Base-by-base conservation (phyloP, 1,140 invertebrate species). In the Medauroidea extradentata region DNA sequence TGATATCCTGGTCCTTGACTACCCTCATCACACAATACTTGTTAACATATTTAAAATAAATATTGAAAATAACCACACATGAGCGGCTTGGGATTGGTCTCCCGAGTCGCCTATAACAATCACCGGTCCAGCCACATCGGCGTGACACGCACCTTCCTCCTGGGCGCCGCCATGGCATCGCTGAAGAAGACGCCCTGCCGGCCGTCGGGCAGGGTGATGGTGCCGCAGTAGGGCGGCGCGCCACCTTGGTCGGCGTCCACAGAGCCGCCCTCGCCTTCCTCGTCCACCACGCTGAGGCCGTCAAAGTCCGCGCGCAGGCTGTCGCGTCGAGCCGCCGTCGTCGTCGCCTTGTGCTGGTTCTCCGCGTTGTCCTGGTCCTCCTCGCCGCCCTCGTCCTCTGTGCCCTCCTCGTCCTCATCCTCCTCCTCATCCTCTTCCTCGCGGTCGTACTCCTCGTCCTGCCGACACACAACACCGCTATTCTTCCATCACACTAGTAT, bases 261-360 rank as follows among this genome's bases (percentile, higher is more conserved):
- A n/a, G 23, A 34, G 27, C 39, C 9, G n/a, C 21, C 62, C 24
- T 63, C 65, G 0, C 57, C 25, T 65, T 89, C 87, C 65, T 90
- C 87, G 1, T 85, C 83, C 1, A 90, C 87, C 1, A 89, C 82
- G 24, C 85, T 88, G 19, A 89, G 76, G 71, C 87, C 85, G 68
- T 90, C 87, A 66, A 88, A 89, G 62, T 86, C 84, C 53, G 83
- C 78, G 46, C 34, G 72, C 73, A 57, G 73, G 44, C 18, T 68
- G 65, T 46, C 74, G 74, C 14, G 72, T 64, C 38, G 70, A 64
- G 19, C 65, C 60, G 21, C 13, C 16, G 50, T 21, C 13, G 51
- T 24, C 13, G 58, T 42, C 38, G 34, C 49, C 58, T 65, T 56
- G 39, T 42, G 27, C 24, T 38, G 53, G 27, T 62, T 64, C 55